Evolutionary conservation across 1,140 invertebrate genomes (phyloP).

Genomic region (Steinernema khuongi): DNA sequence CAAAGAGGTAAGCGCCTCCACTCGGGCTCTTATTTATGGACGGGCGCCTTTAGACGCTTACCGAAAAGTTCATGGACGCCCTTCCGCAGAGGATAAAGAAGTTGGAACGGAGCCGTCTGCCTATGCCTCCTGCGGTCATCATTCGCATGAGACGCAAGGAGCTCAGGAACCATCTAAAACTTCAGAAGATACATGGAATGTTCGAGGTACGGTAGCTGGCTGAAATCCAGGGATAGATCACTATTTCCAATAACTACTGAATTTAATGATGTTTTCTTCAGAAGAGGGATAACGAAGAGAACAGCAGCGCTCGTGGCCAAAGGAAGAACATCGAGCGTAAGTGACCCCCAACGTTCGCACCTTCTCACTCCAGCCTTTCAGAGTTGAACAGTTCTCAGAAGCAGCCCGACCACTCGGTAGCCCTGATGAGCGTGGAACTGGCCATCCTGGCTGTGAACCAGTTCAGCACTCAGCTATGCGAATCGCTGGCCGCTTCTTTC

Average conservation of each 20-base stretch:
- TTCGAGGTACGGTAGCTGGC: conserved; percentile 12
- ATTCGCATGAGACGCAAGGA: not conserved
- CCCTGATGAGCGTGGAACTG: conserved; percentile 4
- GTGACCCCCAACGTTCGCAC: not conserved
- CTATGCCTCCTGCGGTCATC: conserved; percentile 20
- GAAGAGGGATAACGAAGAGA: not conserved
- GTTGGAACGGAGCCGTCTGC: not conserved
- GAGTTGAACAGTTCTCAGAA: not conserved
- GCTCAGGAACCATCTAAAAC: conserved; percentile 8
- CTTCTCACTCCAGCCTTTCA: not conserved
- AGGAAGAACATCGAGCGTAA: not conserved
- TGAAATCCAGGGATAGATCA: no score
- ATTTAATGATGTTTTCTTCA: no score
- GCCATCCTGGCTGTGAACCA: not conserved
- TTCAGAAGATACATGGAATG: conserved; percentile 24
- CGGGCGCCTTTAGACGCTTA: conserved; percentile 20
- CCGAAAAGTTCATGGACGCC: conserved; percentile 15
- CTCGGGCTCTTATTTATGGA: not conserved
- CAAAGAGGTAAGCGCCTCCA: not conserved
- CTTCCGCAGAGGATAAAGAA: conserved; percentile 3
- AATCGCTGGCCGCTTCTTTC: not conserved
- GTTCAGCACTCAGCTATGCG: not conserved
- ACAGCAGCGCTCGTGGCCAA: not conserved
- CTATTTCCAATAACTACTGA: no score
- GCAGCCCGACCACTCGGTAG: not conserved